phyloP scores from a whole-genome alignment of 2,888 invertebrate species.

The Diarsia brunnea region DNA sequence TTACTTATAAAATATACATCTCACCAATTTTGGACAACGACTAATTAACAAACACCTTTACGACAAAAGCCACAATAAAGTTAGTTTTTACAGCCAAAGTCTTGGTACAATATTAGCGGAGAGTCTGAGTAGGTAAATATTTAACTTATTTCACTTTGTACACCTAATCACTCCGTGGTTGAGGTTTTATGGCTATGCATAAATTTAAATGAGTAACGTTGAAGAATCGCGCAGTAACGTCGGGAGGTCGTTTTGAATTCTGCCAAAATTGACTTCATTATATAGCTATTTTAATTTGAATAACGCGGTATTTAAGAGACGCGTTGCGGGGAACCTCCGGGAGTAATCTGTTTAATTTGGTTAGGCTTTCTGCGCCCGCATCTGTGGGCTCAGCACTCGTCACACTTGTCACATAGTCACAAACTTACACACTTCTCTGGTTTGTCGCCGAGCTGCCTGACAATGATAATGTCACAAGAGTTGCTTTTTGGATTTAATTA shows the following conservation, averaged over 20 bases:
- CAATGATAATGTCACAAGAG: conserved; percentile 43
- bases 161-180: conserved; percentile 57
- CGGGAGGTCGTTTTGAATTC: conserved; percentile 69
- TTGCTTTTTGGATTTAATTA: conserved; percentile 32
- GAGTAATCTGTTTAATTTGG: conserved; percentile 77
- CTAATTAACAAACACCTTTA: conserved; percentile 18
- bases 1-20: background rate
- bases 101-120: conserved; percentile 26
- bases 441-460: conserved; percentile 32
- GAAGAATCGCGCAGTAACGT: conserved; percentile 66
- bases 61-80: background rate
- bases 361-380: conserved; percentile 66
- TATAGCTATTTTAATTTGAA: conserved; percentile 79
- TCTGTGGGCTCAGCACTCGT: conserved; percentile 56
- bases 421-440: conserved; percentile 41
- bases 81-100: conserved; percentile 18
- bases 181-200: conserved; percentile 72
- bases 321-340: conserved; percentile 61
- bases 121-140: conserved; percentile 42
- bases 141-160: conserved; percentile 61
- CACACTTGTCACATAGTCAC: conserved; percentile 47
- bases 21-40: background rate
- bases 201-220: conserved; percentile 73
- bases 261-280: conserved; percentile 75
- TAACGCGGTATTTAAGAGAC: conserved; percentile 75